These are phyloP conservation scores for Terebella lapidaria DNA, from an alignment of 2,888 invertebrate genomes.

Conservation along the genomic window DNA sequence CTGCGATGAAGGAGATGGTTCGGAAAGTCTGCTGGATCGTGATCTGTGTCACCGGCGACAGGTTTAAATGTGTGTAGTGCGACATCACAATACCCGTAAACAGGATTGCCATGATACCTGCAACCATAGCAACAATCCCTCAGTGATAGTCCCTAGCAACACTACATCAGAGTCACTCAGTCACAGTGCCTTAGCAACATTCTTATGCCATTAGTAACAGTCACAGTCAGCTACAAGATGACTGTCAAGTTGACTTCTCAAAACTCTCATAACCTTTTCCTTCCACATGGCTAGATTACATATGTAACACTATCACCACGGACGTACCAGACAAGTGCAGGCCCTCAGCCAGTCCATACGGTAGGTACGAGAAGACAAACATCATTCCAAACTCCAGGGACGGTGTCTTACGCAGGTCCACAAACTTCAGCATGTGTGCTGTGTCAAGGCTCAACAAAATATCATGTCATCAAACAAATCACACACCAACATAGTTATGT, in stretches of 20 bases:
- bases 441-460: too few species aligned
- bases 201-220: too few species aligned
- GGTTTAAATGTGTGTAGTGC: conserved; percentile 96
- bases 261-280: too few species aligned
- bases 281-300: too few species aligned
- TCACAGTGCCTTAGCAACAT: too few species aligned
- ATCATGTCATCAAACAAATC: not conserved
- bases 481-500: too few species aligned
- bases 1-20: conserved; percentile 89
- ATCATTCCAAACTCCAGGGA: conserved; percentile 98
- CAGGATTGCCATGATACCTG: conserved; percentile 97
- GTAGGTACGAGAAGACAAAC: conserved; percentile 96
- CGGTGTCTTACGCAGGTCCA: conserved; percentile 93
- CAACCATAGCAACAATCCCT: conserved; percentile 17
- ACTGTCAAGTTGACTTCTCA: too few species aligned
- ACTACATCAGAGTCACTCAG: too few species aligned
- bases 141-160: too few species aligned
- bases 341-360: conserved; percentile 96
- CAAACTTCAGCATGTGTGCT: conserved; percentile 82
- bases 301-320: not conserved
- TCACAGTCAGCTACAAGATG: too few species aligned
- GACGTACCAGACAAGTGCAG: conserved; percentile 79
- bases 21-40: conserved; percentile 99
- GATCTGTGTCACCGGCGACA: conserved; percentile 96
- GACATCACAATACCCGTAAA: conserved; percentile 99